These are phyloP conservation scores for Lycophotia porphyrea DNA, from an alignment of 2,888 invertebrate species.

Conservation along the genomic window DNA sequence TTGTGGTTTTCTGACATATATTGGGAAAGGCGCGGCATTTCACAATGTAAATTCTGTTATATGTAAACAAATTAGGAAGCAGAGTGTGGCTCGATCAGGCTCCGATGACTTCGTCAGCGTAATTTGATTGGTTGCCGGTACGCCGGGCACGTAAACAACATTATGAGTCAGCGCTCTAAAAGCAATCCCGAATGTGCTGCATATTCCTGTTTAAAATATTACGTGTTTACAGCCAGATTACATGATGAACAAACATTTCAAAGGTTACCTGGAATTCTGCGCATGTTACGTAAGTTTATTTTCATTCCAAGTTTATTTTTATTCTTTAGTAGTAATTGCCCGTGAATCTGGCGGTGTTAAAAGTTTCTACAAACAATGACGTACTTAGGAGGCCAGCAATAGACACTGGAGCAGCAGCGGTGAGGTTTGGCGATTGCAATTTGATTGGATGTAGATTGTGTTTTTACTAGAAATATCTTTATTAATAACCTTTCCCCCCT, in stretches of 20 bases:
- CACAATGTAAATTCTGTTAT: not conserved
- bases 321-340: slow-evolving; percentile 34
- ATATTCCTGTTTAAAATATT: slow-evolving; percentile 19
- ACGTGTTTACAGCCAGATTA: slow-evolving; percentile 35
- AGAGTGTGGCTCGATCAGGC: not conserved
- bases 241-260: slow-evolving; percentile 33
- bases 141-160: not conserved
- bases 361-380: slow-evolving; percentile 57
- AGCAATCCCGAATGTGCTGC: not conserved
- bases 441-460: not conserved
- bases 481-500: too few species aligned
- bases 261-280: slow-evolving; percentile 43
- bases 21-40: not conserved
- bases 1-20: not conserved
- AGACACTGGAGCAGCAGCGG: slow-evolving; percentile 21
- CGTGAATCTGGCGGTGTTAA: slow-evolving; percentile 40
- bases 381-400: slow-evolving; percentile 45
- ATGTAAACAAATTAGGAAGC: not conserved
- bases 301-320: slow-evolving; percentile 54
- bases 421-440: not conserved
- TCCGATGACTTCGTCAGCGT: slow-evolving; percentile 2
- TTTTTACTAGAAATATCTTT: not conserved
- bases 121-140: slow-evolving; percentile 28
- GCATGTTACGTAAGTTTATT: slow-evolving; percentile 45
- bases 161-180: slow-evolving; percentile 26